Evolutionary conservation across 2,797 vertebrate species (phyloP).

Genomic region (Melopsittacus undulatus): DNA sequence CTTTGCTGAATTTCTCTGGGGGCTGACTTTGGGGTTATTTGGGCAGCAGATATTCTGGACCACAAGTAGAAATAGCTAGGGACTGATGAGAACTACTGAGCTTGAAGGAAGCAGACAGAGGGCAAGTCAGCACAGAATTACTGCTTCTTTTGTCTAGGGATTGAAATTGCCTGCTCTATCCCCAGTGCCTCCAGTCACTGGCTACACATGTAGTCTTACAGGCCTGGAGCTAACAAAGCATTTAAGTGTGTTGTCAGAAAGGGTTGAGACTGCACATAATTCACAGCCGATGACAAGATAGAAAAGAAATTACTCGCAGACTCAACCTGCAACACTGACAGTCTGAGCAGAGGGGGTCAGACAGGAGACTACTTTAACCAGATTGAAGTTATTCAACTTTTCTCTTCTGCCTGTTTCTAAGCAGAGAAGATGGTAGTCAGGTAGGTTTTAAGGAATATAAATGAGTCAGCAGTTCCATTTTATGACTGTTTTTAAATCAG

Average conservation of each 20-base stretch:
- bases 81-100: not conserved
- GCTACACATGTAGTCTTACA: not conserved
- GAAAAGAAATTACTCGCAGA: conserved; percentile 25
- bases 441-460: not conserved
- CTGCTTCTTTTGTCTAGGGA: not conserved
- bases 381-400: conserved; percentile 3
- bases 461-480: not conserved
- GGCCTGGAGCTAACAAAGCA: not conserved
- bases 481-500: not conserved
- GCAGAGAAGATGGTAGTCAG: not conserved
- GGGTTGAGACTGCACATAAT: not conserved
- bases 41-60: not conserved
- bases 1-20: not conserved
- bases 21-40: not conserved
- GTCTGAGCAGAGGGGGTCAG: not conserved
- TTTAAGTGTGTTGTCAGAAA: not conserved
- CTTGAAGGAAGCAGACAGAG: not conserved
- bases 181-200: not conserved
- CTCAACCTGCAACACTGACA: not conserved
- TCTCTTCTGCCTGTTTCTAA: not conserved
- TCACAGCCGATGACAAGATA: conserved; percentile 12
- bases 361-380: not conserved
- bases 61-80: not conserved
- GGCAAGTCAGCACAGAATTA: conserved; percentile 21
- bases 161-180: not conserved